These are phyloP conservation scores for Sphinx pinastri DNA, from an alignment of 2,888 invertebrate genomes.

Conservation along the genomic window DNA sequence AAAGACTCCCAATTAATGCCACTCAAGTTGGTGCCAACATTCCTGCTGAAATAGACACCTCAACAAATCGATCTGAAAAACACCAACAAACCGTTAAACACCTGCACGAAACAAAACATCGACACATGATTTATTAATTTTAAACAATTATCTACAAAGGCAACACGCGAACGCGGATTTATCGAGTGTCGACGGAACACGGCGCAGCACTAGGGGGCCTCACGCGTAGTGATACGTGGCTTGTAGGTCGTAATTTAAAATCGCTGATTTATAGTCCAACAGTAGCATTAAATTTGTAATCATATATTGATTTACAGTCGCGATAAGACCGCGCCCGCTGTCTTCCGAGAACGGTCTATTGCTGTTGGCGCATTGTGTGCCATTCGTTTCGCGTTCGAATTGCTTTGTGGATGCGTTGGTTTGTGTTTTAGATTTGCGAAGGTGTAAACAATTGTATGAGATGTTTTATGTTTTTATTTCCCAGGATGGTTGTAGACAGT, in stretches of 20 bases:
- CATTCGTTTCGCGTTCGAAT: slow-evolving; percentile 52
- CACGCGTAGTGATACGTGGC: slow-evolving; percentile 78
- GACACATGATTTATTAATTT: slow-evolving; percentile 49
- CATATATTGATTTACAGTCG: slow-evolving; percentile 82
- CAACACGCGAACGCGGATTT: slow-evolving; percentile 52
- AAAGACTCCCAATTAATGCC: not conserved
- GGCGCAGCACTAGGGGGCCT: slow-evolving; percentile 81
- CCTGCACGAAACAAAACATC: slow-evolving; percentile 25
- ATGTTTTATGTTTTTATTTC: slow-evolving; percentile 18
- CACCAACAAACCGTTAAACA: slow-evolving; percentile 17
- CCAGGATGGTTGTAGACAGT: not conserved
- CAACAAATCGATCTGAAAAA: slow-evolving; percentile 17
- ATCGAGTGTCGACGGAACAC: slow-evolving; percentile 76
- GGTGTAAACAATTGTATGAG: slow-evolving; percentile 23
- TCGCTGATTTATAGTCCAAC: slow-evolving; percentile 82
- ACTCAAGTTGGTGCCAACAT: not conserved
- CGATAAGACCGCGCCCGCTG: slow-evolving; percentile 78
- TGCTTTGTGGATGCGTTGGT: slow-evolving; percentile 48
- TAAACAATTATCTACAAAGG: slow-evolving; percentile 47
- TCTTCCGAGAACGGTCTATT: slow-evolving; percentile 75
- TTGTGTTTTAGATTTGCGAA: slow-evolving; percentile 24
- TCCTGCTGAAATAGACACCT: not conserved
- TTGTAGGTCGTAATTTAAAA: slow-evolving; percentile 82
- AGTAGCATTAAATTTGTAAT: slow-evolving; percentile 85
- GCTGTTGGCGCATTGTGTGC: slow-evolving; percentile 47